Percentiles rank a stretch among this genome's conserved stretches.
phyloP scores from a whole-genome alignment of 2,797 vertebrate species.

The Oreonectes daqikongensis region DNA sequence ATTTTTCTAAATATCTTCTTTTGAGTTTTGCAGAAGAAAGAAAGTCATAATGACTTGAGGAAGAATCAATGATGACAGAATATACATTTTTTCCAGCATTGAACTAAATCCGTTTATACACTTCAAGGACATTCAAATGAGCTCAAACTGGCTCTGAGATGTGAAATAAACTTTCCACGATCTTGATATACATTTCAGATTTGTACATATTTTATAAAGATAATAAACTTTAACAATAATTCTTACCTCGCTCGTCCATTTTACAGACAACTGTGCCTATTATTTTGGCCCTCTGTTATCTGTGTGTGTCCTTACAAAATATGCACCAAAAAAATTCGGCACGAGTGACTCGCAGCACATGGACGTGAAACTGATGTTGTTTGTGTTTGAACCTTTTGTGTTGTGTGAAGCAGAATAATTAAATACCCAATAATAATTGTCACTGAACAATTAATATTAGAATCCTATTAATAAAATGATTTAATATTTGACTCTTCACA shows the following conservation, averaged over 20 bases:
- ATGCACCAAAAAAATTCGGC: conserved; percentile 1
- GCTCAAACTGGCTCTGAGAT: not conserved
- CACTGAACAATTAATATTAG: not conserved
- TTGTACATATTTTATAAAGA: not conserved
- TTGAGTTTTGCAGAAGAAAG: too few species aligned
- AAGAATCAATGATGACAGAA: too few species aligned
- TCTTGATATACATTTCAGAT: not conserved
- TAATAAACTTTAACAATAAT: too few species aligned
- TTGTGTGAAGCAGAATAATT: conserved; percentile 5
- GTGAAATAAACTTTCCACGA: not conserved
- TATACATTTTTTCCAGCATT: not conserved
- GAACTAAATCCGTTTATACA: too few species aligned
- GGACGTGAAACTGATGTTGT: conserved; percentile 22
- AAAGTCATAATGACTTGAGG: not conserved
- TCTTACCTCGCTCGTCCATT: not conserved
- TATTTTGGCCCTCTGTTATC: conserved; percentile 16
- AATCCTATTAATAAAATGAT: not conserved
- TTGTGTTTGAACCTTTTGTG: not conserved
- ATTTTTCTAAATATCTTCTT: too few species aligned
- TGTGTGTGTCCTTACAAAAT: not conserved
- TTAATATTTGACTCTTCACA: conserved; percentile 21
- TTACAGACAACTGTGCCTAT: not conserved
- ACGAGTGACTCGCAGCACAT: conserved; percentile 23
- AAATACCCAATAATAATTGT: conserved; percentile 14
- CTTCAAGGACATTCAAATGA: too few species aligned